These are phyloP conservation scores for Agrochola lota DNA, from an alignment of 2,888 invertebrate species.

Conservation along the genomic window DNA sequence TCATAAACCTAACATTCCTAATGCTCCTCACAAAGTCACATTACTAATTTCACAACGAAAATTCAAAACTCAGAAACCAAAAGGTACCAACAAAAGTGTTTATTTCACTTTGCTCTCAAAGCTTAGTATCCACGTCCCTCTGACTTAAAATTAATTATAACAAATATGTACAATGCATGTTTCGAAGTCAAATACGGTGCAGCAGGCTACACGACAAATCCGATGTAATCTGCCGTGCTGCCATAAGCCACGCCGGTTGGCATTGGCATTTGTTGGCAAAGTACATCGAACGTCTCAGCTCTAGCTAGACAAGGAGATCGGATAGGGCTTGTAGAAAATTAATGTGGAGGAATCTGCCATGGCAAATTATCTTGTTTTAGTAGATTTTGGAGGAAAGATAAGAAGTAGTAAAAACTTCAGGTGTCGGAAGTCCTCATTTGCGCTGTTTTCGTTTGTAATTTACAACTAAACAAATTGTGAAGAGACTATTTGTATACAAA, in stretches of 20 bases:
- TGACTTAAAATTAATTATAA: conserved; percentile 50
- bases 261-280: conserved; percentile 61
- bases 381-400: neutral
- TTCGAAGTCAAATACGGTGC: conserved; percentile 45
- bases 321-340: conserved; percentile 44
- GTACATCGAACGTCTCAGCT: conserved; percentile 50
- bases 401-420: too few relatives aligned
- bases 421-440: too few relatives aligned
- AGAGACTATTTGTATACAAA: neutral
- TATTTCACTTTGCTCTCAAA: neutral
- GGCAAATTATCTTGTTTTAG: neutral
- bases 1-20: neutral
- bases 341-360: neutral
- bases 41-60: neutral
- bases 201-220: conserved; percentile 57
- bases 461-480: neutral
- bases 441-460: neutral
- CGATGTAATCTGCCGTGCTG: conserved; percentile 63
- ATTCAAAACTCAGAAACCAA: neutral
- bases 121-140: neutral
- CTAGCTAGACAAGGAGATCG: conserved; percentile 37
- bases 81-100: neutral
- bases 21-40: neutral
- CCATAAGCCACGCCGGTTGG: conserved; percentile 61
- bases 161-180: conserved; percentile 44